phyloP scores from a whole-genome alignment of 92 coral and sea anemone species.

The Zoanthus solanderi region DNA sequence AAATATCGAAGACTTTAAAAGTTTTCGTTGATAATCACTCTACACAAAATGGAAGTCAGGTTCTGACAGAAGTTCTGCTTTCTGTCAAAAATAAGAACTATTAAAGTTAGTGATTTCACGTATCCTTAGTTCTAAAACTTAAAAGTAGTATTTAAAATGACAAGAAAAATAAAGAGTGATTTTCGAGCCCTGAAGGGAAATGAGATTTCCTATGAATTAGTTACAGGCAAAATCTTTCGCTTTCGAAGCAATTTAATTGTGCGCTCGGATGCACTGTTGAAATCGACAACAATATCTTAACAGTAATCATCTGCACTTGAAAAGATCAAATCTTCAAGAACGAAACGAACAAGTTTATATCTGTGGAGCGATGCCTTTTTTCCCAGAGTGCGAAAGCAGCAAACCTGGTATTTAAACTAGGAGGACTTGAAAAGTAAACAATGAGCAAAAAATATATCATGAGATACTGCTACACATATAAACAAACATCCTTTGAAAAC shows the following conservation, averaged over 20 bases:
- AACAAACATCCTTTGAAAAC: background rate
- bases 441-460: background rate
- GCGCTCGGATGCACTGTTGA: background rate
- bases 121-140: background rate
- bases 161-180: background rate
- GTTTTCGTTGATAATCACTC: conserved; percentile 32
- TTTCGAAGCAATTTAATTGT: background rate
- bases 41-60: background rate
- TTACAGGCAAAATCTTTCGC: background rate
- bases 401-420: background rate
- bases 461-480: background rate
- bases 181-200: background rate
- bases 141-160: background rate
- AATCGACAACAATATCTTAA: conserved; percentile 23
- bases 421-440: background rate
- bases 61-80: background rate
- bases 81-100: background rate
- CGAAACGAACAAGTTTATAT: conserved; percentile 21
- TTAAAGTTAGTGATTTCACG: background rate
- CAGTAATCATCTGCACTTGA: conserved; percentile 44
- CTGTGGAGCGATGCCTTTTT: background rate
- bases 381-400: background rate
- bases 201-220: background rate
- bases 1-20: background rate
- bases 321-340: conserved; percentile 44